Evolutionary conservation across 2,888 invertebrate species (phyloP), one percentile per base, ranked within the genome.

Genomic region (Craniophora ligustri): DNA sequence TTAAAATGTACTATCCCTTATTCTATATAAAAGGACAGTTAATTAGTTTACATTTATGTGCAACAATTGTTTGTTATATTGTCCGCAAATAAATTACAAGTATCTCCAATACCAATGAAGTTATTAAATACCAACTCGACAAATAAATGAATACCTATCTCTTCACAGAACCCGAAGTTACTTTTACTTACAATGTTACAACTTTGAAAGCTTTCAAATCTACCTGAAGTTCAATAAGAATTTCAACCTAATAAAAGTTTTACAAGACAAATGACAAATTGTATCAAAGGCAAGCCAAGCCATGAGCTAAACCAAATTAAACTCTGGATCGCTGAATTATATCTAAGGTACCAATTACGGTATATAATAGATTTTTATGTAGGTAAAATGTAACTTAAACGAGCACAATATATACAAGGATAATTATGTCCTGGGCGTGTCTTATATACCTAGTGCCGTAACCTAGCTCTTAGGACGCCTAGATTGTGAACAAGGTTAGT

Each of bases 381-480:
- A 16, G n/a, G 1, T 19, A 48, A 58, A 46, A 42, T 51, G 39
- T 36, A 28, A 47, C 41, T 54, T 48, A 23, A 23, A 31, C 10
- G 15, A 48, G 34, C 40, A 46, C 34, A 56, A 40, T 61, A 34
- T 10, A 21, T 19, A 19, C 6, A 7, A 21, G n/a, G 23, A 53
- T 42, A 53, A 54, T 13, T 67, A 64, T 19, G 11, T 23, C 30
- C 15, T 19, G 56, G 71, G 70, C 49, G 55, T 54, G 67, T 31
- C 59, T n/a, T n/a, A n/a, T n/a, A n/a, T n/a, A n/a, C n/a, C 30
- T 8, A 8, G 26, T 26, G 26, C 4, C n/a, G 40, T 61, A 61
- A 23, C 66, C 71, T 73, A 72, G 65, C 18, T 54, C 56, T 28
- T 60, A 62, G 54, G 50, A 55, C 57, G 41, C 38, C 60, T 66